Percentiles rank a stretch among this genome's conserved stretches.
Evolutionary conservation across 2,797 vertebrate species (phyloP).

Genomic region (Serranus cabrilla): DNA sequence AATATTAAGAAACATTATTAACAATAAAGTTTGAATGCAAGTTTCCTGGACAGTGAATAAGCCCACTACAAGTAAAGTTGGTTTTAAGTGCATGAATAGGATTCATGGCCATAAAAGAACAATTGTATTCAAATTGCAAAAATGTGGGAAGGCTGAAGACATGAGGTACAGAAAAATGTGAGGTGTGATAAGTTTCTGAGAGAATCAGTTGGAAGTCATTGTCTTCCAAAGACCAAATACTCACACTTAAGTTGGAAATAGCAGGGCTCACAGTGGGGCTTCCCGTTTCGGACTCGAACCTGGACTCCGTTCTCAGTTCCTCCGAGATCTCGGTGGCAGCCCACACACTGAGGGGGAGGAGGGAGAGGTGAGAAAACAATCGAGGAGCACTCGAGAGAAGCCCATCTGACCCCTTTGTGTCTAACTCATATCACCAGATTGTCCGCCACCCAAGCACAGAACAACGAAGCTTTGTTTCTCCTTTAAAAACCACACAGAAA

Average conservation of each 20-base stretch:
- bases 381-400: not conserved
- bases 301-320: slow-evolving; percentile 89
- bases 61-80: not conserved
- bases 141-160: not conserved
- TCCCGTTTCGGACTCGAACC: slow-evolving; percentile 90
- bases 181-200: not conserved
- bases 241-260: slow-evolving; percentile 93
- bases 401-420: slow-evolving; percentile 27
- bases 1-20: slow-evolving; percentile 34
- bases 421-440: slow-evolving; percentile 40
- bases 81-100: not conserved
- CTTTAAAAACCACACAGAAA: slow-evolving; percentile 1
- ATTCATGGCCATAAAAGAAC: not conserved
- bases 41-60: not conserved
- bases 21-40: not conserved
- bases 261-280: slow-evolving; percentile 93
- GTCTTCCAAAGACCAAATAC: slow-evolving; percentile 38
- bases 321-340: slow-evolving; percentile 88
- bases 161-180: not conserved
- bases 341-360: slow-evolving; percentile 87
- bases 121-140: not conserved
- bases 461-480: slow-evolving; percentile 15
- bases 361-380: slow-evolving; percentile 28
- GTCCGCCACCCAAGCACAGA: slow-evolving; percentile 36
- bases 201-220: not conserved